Evolutionary conservation across 2,797 vertebrate genomes (phyloP), one percentile per base, ranked within the genome.

Genomic region (Nannoperca australis): DNA sequence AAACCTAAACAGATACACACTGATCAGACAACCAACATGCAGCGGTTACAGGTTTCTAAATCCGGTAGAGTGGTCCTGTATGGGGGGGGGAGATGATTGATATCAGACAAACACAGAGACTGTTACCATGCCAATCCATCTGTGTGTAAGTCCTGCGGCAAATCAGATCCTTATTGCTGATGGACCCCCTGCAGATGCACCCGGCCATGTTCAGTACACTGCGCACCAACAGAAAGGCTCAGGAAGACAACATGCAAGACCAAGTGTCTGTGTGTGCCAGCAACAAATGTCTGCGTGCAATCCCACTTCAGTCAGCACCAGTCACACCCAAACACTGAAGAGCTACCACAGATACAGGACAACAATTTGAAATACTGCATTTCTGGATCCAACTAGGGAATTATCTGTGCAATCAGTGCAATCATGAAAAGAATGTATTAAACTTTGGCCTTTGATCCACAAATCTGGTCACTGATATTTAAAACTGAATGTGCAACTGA

Each of bases 111-210:
- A 78, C 70, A 90, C 74, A 86, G 71, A 84, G 74, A 71, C 42
- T 38, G 63, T 72, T 60, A 85, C 58, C 38, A 76, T 79, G 65
- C 45, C 73, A 64, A 68, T 62, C 74, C 58, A 79, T 85, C 71
- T 76, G 74, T 66, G 49, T 66, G 11, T 70, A 40, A 49, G 66
- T 87, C 76, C 63, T 22, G 38, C 84, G 78, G 80, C 61, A 69
- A 84, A 93, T 87, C 78, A 75, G 77, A 86, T 78, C 76, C 30
- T 73, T 79, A 79, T 36, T 80, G 47, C 63, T 78, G 79, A 82
- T 14, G 66, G 82, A 85, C 80, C 67, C 63, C 85, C 87, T 66
- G 65, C 84, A 75, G 80, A 78, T 76, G 47, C 68, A 72, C 32
- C 51, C 54, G 59, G 59, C 20, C 34, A 69, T 30, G 51, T 50